These are phyloP conservation scores for Andrena bucephala DNA, from an alignment of 2,888 invertebrate genomes.

Conservation along the genomic window DNA sequence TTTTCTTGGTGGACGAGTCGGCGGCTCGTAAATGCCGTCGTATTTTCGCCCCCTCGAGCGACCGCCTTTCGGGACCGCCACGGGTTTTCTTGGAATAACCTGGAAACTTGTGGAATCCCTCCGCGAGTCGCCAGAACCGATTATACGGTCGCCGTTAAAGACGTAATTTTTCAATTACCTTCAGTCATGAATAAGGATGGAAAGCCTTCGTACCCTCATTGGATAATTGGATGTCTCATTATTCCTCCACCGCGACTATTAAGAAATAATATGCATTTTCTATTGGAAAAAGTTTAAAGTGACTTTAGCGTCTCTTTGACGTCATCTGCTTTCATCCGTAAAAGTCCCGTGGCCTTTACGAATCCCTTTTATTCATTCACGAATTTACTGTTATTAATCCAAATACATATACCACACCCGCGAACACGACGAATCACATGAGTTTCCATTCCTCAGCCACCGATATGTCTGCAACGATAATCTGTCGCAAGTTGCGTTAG, in stretches of 20 bases:
- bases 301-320: no score
- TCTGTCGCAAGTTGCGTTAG: neutral
- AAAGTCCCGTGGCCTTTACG: no score
- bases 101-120: slow-evolving; percentile 46
- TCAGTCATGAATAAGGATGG: slow-evolving; percentile 3
- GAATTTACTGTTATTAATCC: no score
- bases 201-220: slow-evolving; percentile 4
- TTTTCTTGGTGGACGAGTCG: slow-evolving; percentile 68
- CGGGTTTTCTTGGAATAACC: slow-evolving; percentile 52
- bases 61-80: slow-evolving; percentile 43
- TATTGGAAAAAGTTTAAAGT: no score
- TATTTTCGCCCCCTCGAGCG: slow-evolving; percentile 65
- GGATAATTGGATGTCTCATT: neutral
- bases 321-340: no score
- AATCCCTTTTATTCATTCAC: no score
- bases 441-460: neutral
- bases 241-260: no score
- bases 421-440: neutral
- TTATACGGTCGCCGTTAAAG: slow-evolving; percentile 1
- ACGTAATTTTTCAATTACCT: neutral
- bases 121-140: slow-evolving; percentile 25
- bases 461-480: neutral
- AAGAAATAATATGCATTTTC: no score
- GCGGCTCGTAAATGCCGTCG: slow-evolving; percentile 75
- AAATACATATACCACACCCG: no score